Percentiles rank a stretch among this genome's conserved stretches.
Conservation (phyloP, 2,113 vertebrate species). For the Equus przewalskii region DNA sequence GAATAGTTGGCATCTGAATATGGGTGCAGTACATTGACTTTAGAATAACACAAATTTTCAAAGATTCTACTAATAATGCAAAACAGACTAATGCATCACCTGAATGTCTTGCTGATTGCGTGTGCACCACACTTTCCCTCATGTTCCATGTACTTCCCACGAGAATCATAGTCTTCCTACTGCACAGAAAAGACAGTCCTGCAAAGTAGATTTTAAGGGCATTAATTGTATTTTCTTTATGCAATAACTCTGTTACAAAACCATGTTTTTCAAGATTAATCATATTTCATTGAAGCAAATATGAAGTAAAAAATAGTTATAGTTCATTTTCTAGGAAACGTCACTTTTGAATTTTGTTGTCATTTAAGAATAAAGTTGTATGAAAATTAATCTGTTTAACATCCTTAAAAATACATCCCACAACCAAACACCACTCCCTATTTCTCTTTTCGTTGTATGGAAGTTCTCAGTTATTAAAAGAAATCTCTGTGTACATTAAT, state of each 20-base stretch:
- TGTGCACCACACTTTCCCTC: neutral
- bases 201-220: neutral
- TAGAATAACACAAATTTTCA: neutral
- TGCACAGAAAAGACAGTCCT: neutral
- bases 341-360: neutral
- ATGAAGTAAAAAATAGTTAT: neutral
- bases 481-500: slow-evolving; percentile 17
- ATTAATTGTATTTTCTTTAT: slow-evolving; percentile 4
- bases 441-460: neutral
- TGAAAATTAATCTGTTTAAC: neutral
- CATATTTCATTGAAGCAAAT: slow-evolving; percentile 13
- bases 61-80: neutral
- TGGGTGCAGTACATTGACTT: neutral
- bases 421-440: neutral
- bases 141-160: neutral
- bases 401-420: neutral
- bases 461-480: neutral
- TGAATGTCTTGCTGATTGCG: too few relatives aligned
- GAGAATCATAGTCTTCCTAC: neutral
- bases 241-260: neutral
- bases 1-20: neutral
- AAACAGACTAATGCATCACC: neutral
- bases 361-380: neutral
- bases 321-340: neutral
- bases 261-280: neutral